Evolutionary conservation across 2,797 vertebrate genomes (phyloP), one percentile per base, ranked within the genome.

Genomic region (Pseudomugil gertrudae): DNA sequence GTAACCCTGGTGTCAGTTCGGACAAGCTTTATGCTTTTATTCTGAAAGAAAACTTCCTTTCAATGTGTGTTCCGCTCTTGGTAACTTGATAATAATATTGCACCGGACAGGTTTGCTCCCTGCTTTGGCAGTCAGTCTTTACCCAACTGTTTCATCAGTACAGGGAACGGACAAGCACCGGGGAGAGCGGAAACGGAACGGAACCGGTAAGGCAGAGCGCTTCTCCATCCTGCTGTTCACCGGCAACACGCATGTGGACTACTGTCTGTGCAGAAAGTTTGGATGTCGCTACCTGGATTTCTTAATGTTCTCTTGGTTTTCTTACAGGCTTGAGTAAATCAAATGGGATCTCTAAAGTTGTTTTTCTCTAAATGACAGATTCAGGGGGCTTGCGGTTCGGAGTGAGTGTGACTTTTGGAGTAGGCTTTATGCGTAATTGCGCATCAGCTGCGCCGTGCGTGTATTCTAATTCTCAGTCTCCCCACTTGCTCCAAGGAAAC

Each of bases 191-290:
- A 84, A 83, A 82, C 86, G 68, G 66, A 86, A 74, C 86, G 65
- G 59, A 24, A 69, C 89, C 86, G 91, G 93, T 94, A 91, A 90
- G 92, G 1, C 15, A 23, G 66, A 29, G 38, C 57, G 21, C 17
- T 33, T 51, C 70, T 3, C 1, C 19, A 0, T 27, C 52, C 7
- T 38, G 1, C 17, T 52, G 5, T 51, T 2, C 21, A n/a, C 21
- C 21, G 5, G 13, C n/a, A 10, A 29, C 47, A n/a, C 71, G 10
- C 26, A 32, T 9, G 56, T 23, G 47, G 51, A 1, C 1, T 24
- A 4, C 11, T 30, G 26, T 36, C 33, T 17, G 9, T 13, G 54
- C 9, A 45, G 54, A 76, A 84, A 77, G 69, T 87, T 87, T 78
- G 1, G 13, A 57, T 67, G 58, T 19, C 59, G n/a, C 43, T 26